Conservation (phyloP, 2,113 vertebrate species). For the Conger conger region DNA sequence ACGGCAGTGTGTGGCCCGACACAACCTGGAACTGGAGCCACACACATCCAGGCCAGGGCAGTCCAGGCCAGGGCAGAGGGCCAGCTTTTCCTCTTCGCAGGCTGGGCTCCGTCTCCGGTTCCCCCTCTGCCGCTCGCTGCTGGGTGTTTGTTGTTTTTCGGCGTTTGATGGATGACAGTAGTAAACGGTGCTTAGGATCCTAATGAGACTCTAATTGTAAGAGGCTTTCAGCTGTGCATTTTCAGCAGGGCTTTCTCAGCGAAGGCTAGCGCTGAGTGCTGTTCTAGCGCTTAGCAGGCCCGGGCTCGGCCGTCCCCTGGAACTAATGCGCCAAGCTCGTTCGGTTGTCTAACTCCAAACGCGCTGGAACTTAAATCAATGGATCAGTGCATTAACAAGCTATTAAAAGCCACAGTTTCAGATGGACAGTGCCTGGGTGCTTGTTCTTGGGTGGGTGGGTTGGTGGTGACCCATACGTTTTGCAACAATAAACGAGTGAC, state of each 20-base stretch:
- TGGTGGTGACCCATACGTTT: not conserved
- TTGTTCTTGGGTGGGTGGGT: not conserved
- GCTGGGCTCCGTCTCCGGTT: too few relatives aligned
- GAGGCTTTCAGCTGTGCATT: not conserved
- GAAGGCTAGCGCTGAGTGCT: not conserved
- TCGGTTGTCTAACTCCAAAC: conserved; percentile 35
- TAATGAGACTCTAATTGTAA: not conserved
- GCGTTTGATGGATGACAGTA: not conserved
- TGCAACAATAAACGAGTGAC: not conserved
- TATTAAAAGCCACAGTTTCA: conserved; percentile 55
- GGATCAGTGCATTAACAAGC: conserved; percentile 59
- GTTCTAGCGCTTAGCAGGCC: not conserved
- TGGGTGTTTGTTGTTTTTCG: conserved; percentile 20
- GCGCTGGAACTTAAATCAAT: conserved; percentile 56
- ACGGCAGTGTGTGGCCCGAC: too few relatives aligned
- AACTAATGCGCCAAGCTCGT: not conserved
- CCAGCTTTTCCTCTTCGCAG: too few relatives aligned
- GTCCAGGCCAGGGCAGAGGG: too few relatives aligned
- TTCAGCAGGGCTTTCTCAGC: not conserved
- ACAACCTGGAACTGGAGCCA: too few relatives aligned
- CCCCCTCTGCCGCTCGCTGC: not conserved
- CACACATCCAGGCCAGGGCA: too few relatives aligned
- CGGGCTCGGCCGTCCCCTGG: not conserved
- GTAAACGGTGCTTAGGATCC: conserved; percentile 8
- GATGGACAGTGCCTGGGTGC: not conserved